Evolutionary conservation across 2,888 invertebrate genomes (phyloP).

Genomic region (Leucozona laternaria): DNA sequence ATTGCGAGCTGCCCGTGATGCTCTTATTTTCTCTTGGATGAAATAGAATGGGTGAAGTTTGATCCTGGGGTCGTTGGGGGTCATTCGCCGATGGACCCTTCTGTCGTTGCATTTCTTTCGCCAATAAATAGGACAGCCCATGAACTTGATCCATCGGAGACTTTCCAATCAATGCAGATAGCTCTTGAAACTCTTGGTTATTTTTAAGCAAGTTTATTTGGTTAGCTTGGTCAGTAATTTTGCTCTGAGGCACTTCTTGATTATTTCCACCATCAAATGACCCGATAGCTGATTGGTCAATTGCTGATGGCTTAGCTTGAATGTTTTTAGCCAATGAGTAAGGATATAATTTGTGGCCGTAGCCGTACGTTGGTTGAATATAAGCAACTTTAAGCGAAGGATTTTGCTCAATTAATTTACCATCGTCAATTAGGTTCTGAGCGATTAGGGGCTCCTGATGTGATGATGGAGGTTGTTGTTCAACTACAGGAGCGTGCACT

Average conservation of each 20-base stretch:
- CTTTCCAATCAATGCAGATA: slow-evolving; percentile 84
- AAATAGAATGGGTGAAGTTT: slow-evolving; percentile 81
- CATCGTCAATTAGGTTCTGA: not conserved
- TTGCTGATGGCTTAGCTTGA: not conserved
- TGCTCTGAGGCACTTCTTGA: not conserved
- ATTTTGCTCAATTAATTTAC: slow-evolving; percentile 16
- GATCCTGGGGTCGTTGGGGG: slow-evolving; percentile 80
- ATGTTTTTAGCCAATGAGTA: not conserved
- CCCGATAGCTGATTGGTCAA: slow-evolving; percentile 52
- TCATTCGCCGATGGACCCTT: slow-evolving; percentile 77
- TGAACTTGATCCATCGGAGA: slow-evolving; percentile 84
- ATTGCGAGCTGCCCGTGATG: not conserved
- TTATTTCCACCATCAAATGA: slow-evolving; percentile 77
- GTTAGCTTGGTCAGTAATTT: slow-evolving; percentile 75
- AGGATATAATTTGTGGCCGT: slow-evolving; percentile 26
- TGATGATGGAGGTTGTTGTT: not conserved
- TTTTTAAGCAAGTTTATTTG: slow-evolving; percentile 78
- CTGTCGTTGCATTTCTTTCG: slow-evolving; percentile 81
- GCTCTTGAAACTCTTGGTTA: slow-evolving; percentile 81
- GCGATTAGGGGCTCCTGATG: slow-evolving; percentile 1
- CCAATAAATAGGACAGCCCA: slow-evolving; percentile 84
- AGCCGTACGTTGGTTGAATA: slow-evolving; percentile 10
- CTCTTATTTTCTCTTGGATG: slow-evolving; percentile 77
- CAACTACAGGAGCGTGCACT: not conserved
- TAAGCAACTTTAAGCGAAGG: slow-evolving; percentile 8